phyloP scores from a whole-genome alignment of 2,113 vertebrate genomes.

The Pluvialis apricaria region DNA sequence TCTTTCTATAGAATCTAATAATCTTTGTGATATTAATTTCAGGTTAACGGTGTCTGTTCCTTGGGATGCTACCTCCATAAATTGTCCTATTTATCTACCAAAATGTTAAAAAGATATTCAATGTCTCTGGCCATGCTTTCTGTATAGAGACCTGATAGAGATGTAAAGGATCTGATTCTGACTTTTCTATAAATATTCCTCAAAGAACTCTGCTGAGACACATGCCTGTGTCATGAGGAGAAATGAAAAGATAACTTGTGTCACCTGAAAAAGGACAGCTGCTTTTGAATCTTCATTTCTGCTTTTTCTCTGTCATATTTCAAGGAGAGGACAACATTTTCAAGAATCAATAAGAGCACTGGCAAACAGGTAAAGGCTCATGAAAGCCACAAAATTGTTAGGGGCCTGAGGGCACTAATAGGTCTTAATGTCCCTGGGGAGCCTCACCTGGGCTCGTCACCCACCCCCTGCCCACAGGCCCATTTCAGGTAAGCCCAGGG shows the following conservation, averaged over 20 bases:
- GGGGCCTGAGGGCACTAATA: background rate
- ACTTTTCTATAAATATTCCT: conserved; percentile 1
- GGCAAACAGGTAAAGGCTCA: background rate
- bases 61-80: background rate
- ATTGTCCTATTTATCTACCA: background rate
- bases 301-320: background rate
- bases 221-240: background rate
- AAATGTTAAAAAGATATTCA: background rate
- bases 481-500: background rate
- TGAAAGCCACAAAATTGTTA: background rate
- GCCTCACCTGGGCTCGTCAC: background rate
- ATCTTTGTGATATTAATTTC: background rate
- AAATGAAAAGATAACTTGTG: background rate
- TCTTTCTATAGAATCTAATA: background rate
- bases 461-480: background rate
- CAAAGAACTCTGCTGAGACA: background rate
- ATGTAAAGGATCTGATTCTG: background rate
- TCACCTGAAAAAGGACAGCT: background rate
- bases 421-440: background rate
- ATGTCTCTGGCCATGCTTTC: background rate
- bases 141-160: background rate
- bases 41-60: background rate
- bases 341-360: background rate
- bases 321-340: background rate
- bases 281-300: background rate